Evolutionary conservation across 2,797 vertebrate species (phyloP), one percentile per base, ranked within the genome.

Genomic region (Kryptolebias ocellatus): DNA sequence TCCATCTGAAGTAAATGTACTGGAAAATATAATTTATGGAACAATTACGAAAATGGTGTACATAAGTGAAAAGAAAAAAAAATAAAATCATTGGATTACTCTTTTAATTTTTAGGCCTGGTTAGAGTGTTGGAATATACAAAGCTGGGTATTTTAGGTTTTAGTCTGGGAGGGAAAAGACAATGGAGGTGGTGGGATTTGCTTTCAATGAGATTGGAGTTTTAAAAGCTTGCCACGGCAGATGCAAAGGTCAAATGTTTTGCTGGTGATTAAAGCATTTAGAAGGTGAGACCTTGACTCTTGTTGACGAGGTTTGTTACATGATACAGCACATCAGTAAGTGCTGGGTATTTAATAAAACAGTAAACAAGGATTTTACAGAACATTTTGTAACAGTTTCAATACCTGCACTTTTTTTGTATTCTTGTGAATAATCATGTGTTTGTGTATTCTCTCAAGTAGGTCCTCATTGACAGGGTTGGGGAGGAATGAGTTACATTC

Each of bases 1-100:
- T 94, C 95, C 95, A 94, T 97, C 95, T 90, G 93, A 93, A 94
- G 94, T 90, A 96, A 98, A 96, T 98, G 96, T 98, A 95, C 93
- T 81, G 94, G 95, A 98, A 99, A 98, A 97, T 95, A 95, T 96
- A 96, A 98, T 98, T 97, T 96, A 96, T 95, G 93, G 93, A 91
- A 93, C 93, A 95, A 94, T 96, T 95, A 95, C 89, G 93, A 95
- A 95, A 94, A 92, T 92, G 90, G 92, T 89, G 85, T 89, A 86
- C 93, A 95, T 96, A 95, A 97, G 95, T 96, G 94, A 95, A 95
- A 94, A 95, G 93, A 31, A 47, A 11, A 17, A 31, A 49, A 31
- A 47, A 11, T 10, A 31, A 49, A 28, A 95, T 95, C 91, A 95
- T 95, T 95, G 94, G 92, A 95, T 95, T 94, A 95, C 94, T 95